Percentiles rank a stretch among this genome's conserved stretches.
phyloP scores from a whole-genome alignment of 2,113 vertebrate genomes.

The Sander lucioperca region DNA sequence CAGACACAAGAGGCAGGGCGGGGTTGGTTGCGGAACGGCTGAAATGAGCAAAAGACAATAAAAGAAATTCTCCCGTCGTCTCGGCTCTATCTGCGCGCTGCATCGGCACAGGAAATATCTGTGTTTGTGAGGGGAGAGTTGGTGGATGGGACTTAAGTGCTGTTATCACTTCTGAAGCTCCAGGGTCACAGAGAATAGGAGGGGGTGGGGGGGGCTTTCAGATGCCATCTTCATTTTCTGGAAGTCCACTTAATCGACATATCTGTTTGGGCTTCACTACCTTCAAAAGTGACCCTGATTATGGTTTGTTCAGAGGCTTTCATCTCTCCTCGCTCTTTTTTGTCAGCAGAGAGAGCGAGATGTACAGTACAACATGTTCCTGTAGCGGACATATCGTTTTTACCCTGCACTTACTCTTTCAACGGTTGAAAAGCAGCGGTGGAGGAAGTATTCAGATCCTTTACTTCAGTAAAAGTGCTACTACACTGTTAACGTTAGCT shows the following conservation, averaged over 20 bases:
- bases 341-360: too few relatives aligned
- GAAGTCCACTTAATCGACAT: slow-evolving; percentile 12
- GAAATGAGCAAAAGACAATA: slow-evolving; percentile 4
- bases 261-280: not conserved
- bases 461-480: too few relatives aligned
- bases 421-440: too few relatives aligned
- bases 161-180: slow-evolving; percentile 50
- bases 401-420: too few relatives aligned
- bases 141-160: slow-evolving; percentile 9
- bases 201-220: not conserved
- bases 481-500: too few relatives aligned
- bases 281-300: not conserved
- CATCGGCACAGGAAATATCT: slow-evolving; percentile 63
- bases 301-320: not conserved
- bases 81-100: slow-evolving; percentile 19
- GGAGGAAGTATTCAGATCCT: too few relatives aligned
- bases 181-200: slow-evolving; percentile 10
- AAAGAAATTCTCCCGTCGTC: not conserved
- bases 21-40: not conserved
- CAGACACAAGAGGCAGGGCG: not conserved
- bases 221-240: slow-evolving; percentile 12
- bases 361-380: too few relatives aligned
- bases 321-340: not conserved
- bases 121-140: not conserved
- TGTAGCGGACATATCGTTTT: too few relatives aligned